Evolutionary conservation across 2,888 invertebrate genomes (phyloP).

Genomic region (Eupithecia pulchellata): DNA sequence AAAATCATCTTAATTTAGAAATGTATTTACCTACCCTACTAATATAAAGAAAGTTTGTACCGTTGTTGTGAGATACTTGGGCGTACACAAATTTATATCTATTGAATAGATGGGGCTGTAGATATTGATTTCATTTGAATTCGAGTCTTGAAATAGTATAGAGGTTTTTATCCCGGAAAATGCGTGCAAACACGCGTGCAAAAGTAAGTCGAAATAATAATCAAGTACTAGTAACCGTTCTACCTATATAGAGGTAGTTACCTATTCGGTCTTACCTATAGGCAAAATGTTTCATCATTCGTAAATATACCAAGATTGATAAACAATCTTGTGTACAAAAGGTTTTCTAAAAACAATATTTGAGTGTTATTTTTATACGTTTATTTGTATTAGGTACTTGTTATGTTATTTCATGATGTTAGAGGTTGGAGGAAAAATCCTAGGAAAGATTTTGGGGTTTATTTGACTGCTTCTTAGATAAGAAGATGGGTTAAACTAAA

Average conservation of each 20-base stretch:
- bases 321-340: neutral
- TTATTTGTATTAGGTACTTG: neutral
- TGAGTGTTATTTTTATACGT: constrained; percentile 2
- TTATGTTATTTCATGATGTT: neutral
- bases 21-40: neutral
- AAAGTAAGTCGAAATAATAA: neutral
- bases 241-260: neutral
- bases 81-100: neutral
- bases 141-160: neutral
- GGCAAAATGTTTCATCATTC: neutral
- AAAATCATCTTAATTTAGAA: neutral
- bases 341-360: constrained; percentile 3
- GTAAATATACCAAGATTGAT: constrained; percentile 6
- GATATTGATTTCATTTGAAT: neutral
- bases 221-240: neutral
- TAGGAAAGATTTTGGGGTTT: neutral
- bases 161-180: neutral
- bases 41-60: too few relatives aligned
- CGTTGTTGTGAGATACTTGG: too few relatives aligned
- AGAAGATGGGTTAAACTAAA: neutral
- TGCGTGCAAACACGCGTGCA: neutral
- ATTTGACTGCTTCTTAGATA: neutral
- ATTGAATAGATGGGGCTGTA: neutral
- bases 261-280: neutral
- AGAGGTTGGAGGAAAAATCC: neutral